Evolutionary conservation across 2,797 vertebrate genomes (phyloP).

Genomic region (Lagorchestes hirsutus): DNA sequence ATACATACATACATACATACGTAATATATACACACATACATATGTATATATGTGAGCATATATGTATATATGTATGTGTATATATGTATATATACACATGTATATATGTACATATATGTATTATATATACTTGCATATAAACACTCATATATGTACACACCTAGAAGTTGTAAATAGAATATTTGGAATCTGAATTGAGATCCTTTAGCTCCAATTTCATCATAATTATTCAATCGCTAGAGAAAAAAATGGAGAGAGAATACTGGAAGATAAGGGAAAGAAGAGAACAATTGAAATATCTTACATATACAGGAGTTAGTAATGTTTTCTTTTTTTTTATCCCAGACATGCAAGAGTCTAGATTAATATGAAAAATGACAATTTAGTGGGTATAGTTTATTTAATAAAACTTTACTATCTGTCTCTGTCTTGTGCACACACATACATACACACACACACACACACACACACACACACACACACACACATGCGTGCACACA

Average conservation of each 20-base stretch:
- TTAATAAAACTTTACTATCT: too few species aligned
- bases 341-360: neutral
- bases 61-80: too few species aligned
- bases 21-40: too few species aligned
- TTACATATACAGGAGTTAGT: neutral
- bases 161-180: too few species aligned
- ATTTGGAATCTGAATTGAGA: too few species aligned
- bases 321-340: neutral
- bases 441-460: neutral
- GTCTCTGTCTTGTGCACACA: too few species aligned
- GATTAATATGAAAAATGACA: neutral
- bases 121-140: too few species aligned
- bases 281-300: neutral
- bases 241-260: neutral
- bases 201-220: neutral
- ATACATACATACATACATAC: too few species aligned
- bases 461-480: neutral
- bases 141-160: too few species aligned
- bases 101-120: too few species aligned
- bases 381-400: neutral
- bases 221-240: neutral
- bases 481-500: neutral
- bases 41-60: too few species aligned
- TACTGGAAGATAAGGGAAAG: neutral
- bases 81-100: too few species aligned